These are phyloP conservation scores for Macroglossus sobrinus DNA, from an alignment of 2,113 vertebrate species.

Conservation along the genomic window DNA sequence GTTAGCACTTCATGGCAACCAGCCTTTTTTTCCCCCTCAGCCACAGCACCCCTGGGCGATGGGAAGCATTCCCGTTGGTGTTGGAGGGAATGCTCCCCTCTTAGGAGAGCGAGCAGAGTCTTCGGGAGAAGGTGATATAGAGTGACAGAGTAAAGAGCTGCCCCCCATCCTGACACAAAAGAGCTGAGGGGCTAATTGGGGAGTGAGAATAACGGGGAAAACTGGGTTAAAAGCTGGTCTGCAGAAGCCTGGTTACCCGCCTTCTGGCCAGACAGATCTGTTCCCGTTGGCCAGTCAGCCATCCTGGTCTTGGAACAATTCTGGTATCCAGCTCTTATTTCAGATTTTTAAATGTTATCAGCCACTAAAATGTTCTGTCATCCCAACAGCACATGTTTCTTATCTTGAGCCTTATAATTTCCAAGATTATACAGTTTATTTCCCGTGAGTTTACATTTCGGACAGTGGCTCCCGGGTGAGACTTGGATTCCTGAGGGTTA, in stretches of 20 bases:
- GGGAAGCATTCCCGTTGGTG: fast-evolving
- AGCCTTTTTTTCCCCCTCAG: neutral
- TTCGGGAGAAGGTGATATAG: neutral
- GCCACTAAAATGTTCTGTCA: neutral
- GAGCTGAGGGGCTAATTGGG: fast-evolving
- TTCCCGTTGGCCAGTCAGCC: neutral
- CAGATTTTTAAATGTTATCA: neutral
- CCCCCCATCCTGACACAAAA: neutral
- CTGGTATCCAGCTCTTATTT: neutral
- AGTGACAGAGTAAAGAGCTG: neutral
- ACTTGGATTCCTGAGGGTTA: neutral
- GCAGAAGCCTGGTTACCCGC: neutral
- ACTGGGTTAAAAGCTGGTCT: neutral
- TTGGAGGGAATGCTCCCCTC: neutral
- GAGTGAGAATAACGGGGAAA: neutral
- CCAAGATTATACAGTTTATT: neutral
- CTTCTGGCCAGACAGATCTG: neutral
- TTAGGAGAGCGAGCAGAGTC: neutral
- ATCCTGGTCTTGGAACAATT: neutral
- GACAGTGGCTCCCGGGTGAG: neutral
- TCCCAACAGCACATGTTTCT: neutral
- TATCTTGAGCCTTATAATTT: neutral
- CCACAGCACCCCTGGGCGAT: neutral
- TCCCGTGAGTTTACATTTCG: neutral
- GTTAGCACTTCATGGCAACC: neutral